phyloP scores from a whole-genome alignment of 2,113 vertebrate species.

The Upupa epops region DNA sequence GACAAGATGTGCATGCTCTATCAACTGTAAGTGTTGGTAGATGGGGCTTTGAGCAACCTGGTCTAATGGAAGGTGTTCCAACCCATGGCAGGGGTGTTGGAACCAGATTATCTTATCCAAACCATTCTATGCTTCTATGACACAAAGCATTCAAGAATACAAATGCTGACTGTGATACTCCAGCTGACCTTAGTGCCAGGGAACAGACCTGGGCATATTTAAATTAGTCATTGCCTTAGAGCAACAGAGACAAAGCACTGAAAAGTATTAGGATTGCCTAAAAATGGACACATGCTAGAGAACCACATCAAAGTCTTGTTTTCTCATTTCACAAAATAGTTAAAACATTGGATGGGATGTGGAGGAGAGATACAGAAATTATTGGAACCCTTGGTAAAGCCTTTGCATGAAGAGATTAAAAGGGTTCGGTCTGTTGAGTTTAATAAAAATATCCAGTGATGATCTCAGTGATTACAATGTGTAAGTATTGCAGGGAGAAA shows the following conservation, averaged over 20 bases:
- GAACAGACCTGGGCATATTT: not conserved
- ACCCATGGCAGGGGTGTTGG: too few relatives aligned
- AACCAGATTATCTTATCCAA: too few relatives aligned
- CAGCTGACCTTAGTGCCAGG: not conserved
- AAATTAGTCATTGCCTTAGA: not conserved
- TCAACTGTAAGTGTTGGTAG: too few relatives aligned
- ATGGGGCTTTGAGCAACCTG: too few relatives aligned
- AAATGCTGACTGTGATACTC: not conserved
- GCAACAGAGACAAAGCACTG: not conserved
- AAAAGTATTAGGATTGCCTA: not conserved
- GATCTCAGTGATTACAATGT: conserved; percentile 30
- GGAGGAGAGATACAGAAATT: conserved; percentile 4
- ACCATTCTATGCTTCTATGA: not conserved
- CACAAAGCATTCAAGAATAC: not conserved
- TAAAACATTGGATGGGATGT: not conserved
- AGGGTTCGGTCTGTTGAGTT: not conserved
- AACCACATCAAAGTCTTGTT: not conserved
- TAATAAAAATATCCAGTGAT: not conserved
- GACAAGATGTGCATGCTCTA: too few relatives aligned
- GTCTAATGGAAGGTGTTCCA: too few relatives aligned
- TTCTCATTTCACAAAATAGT: not conserved
- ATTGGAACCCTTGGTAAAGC: not conserved
- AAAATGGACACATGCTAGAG: not conserved
- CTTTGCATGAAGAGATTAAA: conserved; percentile 24
- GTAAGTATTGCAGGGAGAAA: conserved; percentile 20